Conservation (phyloP, 2,113 vertebrate genomes). For the Myiozetetes cayanensis region DNA sequence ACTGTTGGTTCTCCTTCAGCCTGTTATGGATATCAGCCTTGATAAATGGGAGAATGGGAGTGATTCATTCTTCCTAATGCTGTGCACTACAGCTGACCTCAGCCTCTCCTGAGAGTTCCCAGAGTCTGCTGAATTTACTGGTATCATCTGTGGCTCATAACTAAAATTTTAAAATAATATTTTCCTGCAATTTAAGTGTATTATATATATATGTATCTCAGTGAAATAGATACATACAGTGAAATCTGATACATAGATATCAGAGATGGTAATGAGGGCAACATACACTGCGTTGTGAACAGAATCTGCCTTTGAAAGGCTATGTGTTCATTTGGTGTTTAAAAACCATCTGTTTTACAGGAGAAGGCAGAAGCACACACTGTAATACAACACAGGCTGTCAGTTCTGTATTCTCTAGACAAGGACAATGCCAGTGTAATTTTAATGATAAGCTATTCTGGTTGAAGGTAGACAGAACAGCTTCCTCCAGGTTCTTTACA, state of each 20-base stretch:
- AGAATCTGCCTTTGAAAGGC: neutral
- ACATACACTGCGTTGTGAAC: neutral
- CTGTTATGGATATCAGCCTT: neutral
- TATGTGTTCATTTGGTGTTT: neutral
- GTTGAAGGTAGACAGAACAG: neutral
- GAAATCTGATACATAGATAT: neutral
- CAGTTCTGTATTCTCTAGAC: neutral
- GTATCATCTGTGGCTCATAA: neutral
- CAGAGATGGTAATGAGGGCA: neutral
- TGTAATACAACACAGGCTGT: neutral
- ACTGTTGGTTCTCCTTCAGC: slow-evolving; percentile 9
- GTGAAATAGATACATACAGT: too few relatives aligned
- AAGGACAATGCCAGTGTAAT: neutral
- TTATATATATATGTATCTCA: neutral
- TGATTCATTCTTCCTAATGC: slow-evolving; percentile 41
- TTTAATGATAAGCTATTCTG: neutral
- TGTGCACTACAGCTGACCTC: slow-evolving; percentile 40
- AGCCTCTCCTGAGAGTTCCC: slow-evolving; percentile 21
- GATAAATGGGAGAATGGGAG: slow-evolving; percentile 28
- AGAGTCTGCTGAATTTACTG: slow-evolving; percentile 41
- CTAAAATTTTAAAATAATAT: neutral
- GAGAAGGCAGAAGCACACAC: neutral
- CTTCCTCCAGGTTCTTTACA: neutral
- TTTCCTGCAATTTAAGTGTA: neutral
- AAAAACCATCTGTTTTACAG: neutral